Conservation (phyloP, 2,888 invertebrate genomes). For the Dolichopus griseipennis region DNA sequence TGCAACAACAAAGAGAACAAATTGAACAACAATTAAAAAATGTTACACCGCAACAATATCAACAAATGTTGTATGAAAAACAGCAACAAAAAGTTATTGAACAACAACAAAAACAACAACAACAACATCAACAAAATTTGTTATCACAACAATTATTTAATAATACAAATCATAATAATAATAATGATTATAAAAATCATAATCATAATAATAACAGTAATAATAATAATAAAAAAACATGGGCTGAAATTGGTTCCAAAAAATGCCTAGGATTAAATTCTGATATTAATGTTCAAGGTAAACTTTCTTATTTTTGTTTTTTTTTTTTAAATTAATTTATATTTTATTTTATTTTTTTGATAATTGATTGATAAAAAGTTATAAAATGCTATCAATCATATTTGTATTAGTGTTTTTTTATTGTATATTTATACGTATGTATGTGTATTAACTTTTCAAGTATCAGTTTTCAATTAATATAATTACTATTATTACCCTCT, state of each 20-base stretch:
- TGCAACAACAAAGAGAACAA: conserved; percentile 26
- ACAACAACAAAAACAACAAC: conserved; percentile 40
- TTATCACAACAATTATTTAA: not conserved
- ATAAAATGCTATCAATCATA: not conserved
- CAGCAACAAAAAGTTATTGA: conserved; percentile 42
- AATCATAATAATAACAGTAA: not conserved
- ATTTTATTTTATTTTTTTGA: not conserved
- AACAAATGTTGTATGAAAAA: conserved; percentile 45
- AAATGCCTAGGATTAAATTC: conserved; percentile 16
- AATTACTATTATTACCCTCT: too few species aligned
- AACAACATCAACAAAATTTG: conserved; percentile 35
- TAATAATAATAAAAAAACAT: conserved; percentile 16
- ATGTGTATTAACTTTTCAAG: not conserved
- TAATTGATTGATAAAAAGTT: not conserved
- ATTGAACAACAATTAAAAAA: conserved; percentile 20
- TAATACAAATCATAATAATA: not conserved
- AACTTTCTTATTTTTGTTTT: not conserved
- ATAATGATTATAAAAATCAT: not conserved
- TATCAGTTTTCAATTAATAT: not conserved
- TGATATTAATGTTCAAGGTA: conserved; percentile 3
- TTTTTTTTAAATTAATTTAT: not conserved
- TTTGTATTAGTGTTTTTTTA: too few species aligned
- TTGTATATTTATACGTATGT: not conserved
- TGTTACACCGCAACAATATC: conserved; percentile 54
- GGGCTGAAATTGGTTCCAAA: conserved; percentile 19